Evolutionary conservation across 2,113 vertebrate species (phyloP).

Genomic region (Calyptommatus sinebrachiatus): DNA sequence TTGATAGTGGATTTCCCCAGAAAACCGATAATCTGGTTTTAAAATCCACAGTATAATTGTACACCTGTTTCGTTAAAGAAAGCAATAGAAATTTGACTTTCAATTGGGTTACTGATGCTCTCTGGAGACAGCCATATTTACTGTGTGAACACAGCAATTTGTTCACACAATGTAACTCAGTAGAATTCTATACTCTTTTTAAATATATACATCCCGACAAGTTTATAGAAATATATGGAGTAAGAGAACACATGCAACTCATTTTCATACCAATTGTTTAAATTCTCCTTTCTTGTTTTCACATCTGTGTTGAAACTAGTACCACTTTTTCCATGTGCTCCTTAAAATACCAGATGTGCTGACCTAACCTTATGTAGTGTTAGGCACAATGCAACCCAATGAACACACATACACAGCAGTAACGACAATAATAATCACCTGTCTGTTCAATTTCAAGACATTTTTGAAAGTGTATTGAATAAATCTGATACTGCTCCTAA

Average conservation of each 20-base stretch:
- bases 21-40: no score
- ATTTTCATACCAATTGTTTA: neutral
- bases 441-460: constrained; percentile 6
- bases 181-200: no score
- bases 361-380: neutral
- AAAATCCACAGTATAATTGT: no score
- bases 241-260: neutral
- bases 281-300: neutral
- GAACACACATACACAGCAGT: neutral
- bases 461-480: constrained; percentile 39
- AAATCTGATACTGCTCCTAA: constrained; percentile 45
- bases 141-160: constrained; percentile 18
- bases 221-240: neutral
- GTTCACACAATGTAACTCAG: neutral
- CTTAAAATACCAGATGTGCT: neutral
- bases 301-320: neutral
- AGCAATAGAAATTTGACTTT: no score
- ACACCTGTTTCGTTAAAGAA: no score
- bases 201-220: neutral
- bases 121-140: neutral
- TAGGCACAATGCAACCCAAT: neutral
- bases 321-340: no score
- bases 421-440: neutral
- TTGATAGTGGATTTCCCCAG: no score
- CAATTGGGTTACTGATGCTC: no score